Base-by-base conservation (phyloP, 2,888 invertebrate genomes). In the Dryobota labecula region DNA sequence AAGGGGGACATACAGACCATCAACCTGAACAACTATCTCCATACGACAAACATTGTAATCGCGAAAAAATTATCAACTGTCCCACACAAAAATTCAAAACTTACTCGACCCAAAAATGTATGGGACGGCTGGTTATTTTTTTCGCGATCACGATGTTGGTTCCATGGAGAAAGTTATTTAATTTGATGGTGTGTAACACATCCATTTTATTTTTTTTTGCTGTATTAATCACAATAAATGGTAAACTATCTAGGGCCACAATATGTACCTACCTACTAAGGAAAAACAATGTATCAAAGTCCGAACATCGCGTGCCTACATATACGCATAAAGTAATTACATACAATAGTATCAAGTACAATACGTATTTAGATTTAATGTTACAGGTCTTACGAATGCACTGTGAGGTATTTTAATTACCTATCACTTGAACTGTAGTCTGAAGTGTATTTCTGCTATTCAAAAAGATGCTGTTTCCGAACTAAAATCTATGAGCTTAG, bases 291-390 rank as follows among this genome's bases (percentile, higher is more conserved):
- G n/a, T n/a, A n/a, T 6, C 36, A 6, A 18, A 53, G 15, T 15
- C 20, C 7, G 0, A 30, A 15, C 41, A 49, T 72, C 18, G 70
- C 70, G 33, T 70, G 58, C 2, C 11, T n/a, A 15, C 4, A 5
- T 27, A 18, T 18, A 15, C n/a, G 7, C 13, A 15, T 24, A 30
- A 20, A 30, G 27, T 73, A 43, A 60, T 43, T 71, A 30, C 13
- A 43, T 18, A 9, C 60, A 73, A 18, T 18, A 56, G 24, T 45
- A 49, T 27, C 57, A 41, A 57, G 33, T 43, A 13, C 3, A 15
- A n/a, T n/a, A n/a, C 18, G 49, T 24, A 24, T 15, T 69, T n/a
- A 43, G 2, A 68, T 33, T 15, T n/a, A 41, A 68, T 43, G 43
- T n/a, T 36, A 69, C 43, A 43, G 20, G 20, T 27, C 51, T 58